Evolutionary conservation across 2,797 vertebrate species (phyloP).

Genomic region (Artibeus jamaicensis): DNA sequence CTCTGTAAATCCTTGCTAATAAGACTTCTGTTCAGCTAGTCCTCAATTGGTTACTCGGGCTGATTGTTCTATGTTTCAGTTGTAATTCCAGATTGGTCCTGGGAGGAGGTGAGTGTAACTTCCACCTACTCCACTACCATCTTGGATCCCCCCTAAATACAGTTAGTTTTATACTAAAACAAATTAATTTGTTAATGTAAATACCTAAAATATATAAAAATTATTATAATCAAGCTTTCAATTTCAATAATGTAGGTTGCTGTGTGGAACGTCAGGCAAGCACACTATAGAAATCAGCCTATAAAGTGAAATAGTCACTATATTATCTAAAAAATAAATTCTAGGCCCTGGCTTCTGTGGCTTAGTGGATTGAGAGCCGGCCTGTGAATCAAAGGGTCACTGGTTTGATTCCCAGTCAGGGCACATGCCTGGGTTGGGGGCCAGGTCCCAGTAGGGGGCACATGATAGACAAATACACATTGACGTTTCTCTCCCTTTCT

Average conservation of each 20-base stretch:
- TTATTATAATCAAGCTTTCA: not conserved
- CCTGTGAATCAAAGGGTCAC: too few species aligned
- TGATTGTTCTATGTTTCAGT: not conserved
- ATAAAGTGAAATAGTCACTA: not conserved
- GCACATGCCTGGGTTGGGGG: too few species aligned
- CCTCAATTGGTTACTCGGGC: not conserved
- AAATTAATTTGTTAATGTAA: not conserved
- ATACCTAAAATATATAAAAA: not conserved
- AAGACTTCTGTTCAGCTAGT: not conserved
- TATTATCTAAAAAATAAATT: not conserved
- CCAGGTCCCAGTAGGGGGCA: too few species aligned
- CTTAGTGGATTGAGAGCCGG: too few species aligned
- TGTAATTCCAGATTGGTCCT: not conserved
- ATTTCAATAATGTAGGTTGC: not conserved
- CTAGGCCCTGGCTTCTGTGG: not conserved
- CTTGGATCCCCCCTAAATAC: not conserved
- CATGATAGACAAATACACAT: too few species aligned
- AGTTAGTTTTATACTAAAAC: not conserved
- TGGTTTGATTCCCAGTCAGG: too few species aligned
- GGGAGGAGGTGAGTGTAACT: not conserved
- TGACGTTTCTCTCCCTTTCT: too few species aligned
- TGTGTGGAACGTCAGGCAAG: not conserved
- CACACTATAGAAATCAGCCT: not conserved
- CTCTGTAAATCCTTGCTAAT: not conserved
- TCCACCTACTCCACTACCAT: not conserved